Base-by-base conservation (phyloP, 2,888 invertebrate genomes). In the Apamea crenata region DNA sequence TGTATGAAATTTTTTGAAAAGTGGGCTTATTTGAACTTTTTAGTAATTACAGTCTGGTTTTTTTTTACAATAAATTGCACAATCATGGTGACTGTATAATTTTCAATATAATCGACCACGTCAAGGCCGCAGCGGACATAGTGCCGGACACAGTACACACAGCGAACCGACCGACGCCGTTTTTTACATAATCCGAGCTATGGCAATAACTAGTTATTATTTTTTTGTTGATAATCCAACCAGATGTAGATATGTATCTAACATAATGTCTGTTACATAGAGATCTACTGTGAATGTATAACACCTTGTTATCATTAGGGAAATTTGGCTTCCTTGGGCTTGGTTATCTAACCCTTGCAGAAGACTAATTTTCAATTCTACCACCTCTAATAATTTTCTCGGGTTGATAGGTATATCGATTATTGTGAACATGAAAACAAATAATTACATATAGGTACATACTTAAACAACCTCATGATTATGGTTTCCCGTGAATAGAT, bases 101-200 rank as follows among this genome's bases (percentile, higher is more conserved):
- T 69, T 73, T 78, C 36, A 56, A 69, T 66, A 69, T 75, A 83
- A 78, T 74, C 56, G 74, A 68, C 16, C 53, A 14, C 63, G 25
- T 59, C 78, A 84, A 84, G 84, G 84, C 36, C 75, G 7, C 67
- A 16, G 21, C 53, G 10, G n/a, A 61, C 83, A 36, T 70, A 47
- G n/a, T 59, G 32, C 44, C 68, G 59, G 76, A 78, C 68, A 71
- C n/a, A 18, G n/a, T 40, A 2, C 63, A n/a, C 63, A 65, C 71
- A 47, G 74, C 50, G 16, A 61, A 21, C 47, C 67, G 40, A 21
- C 47, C 67, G 40, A 56, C 65, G 25, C 47, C n/a, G 69, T 87
- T 84, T 87, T 75, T 79, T 75, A 84, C 61, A 36, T 68, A 68
- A 65, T 36, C 1, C 14, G 14, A 69, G 53, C 29, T 76, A 67